Evolutionary conservation across 2,888 invertebrate genomes (phyloP), one percentile per base, ranked within the genome.

Genomic region (Drosophila borealis): DNA sequence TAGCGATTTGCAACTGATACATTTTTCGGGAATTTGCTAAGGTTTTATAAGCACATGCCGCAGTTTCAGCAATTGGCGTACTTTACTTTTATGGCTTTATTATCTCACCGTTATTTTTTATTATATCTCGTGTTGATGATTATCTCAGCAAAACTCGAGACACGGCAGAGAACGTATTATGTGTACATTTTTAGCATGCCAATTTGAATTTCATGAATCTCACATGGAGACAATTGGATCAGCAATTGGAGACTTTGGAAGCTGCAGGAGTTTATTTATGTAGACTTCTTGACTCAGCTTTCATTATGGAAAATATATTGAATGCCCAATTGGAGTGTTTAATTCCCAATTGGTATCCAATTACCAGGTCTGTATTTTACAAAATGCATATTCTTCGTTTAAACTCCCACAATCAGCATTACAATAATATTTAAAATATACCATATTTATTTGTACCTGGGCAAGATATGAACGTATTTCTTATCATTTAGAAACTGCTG

Each of bases 1-100:
- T 11, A 10, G 36, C 6, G 13, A 17, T 19, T 33, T 53, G 14
- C 48, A 41, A 69, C 73, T 74, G 54, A 48, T 36, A 51, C 29
- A 17, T 17, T 45, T 42, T 59, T 59, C 6, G 14, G 25, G 8
- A 14, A 2, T 10, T 37, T 13, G 14, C 10, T 36, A 42, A 33
- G 56, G 48, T 49, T 55, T 53, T 74, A 57, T 74, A 74, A 64
- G 64, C 41, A 64, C 33, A 29, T 48, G 45, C 14, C n/a, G 44
- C 10, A 13, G 17, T 6, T 11, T 33, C 11, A 39, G n/a, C 39
- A 9, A n/a, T 49, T 11, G 6, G 10, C 17, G 17, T 34, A 17
- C 14, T 17, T 45, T 6, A 17, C 3, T 11, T 62, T 63, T 56
- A 51, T 55, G 4, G 11, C 25, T 46, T 46, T 25, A 53, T 33